Evolutionary conservation across 1,140 invertebrate species (phyloP), one percentile per base, ranked within the genome.

Genomic region (Drosophila lini): DNA sequence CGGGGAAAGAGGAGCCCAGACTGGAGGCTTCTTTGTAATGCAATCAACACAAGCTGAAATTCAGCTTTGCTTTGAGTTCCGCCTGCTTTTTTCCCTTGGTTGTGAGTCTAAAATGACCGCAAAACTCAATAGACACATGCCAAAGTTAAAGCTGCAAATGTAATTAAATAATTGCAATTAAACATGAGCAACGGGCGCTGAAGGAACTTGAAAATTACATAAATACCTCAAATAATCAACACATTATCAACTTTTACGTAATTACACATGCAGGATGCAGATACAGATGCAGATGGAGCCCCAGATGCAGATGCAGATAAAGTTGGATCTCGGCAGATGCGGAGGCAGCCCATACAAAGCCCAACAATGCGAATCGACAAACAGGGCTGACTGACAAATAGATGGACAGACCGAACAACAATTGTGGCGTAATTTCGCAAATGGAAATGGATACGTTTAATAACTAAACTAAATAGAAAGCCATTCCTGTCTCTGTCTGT

Each of bases 181-280:
- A 77, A 59, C 62, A 41, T 64, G 60, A 28, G n/a, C 45, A 68
- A 53, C 59, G 25, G 50, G 32, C 47, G 58, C 63, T 40, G 65
- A 32, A 62, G 48, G 47, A 61, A 40, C 68, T 71, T 56, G 34
- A 47, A 74, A 71, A 82, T 83, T 82, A 53, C 79, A 61, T 74
- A 78, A 86, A 83, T 88, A 89, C 80, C 60, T 86, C 48, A 83
- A 86, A 83, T 83, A 88, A 83, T 86, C 83, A 86, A 85, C 82
- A 86, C 82, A 79, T 86, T 88, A 86, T 77, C 65, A 86, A 88
- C 70, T 88, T 85, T 86, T 86, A 78, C 70, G 85, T 89, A 86
- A 86, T 86, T 88, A 80, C 80, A 76, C 55, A 82, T 67, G 64
- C 74, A 76, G 42, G 48, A 58, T 38, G 42, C 65, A 34, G 38